Evolutionary conservation across 2,888 invertebrate genomes (phyloP), one percentile per base, ranked within the genome.

Genomic region (Eustalomyia histrio): DNA sequence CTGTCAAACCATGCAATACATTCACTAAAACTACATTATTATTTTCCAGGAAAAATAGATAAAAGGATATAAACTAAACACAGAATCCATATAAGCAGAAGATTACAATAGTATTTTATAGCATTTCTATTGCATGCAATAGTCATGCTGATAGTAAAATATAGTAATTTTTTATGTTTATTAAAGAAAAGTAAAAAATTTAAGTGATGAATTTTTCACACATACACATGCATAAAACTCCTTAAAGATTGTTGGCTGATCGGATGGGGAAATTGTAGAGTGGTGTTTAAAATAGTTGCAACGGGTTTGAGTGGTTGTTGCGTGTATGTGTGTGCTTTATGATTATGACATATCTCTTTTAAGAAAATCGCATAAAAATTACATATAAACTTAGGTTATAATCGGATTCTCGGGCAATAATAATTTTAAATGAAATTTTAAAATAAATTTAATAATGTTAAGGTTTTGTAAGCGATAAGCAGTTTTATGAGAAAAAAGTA

Each of bases 371-470:
- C 57, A 73, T 58, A 65, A 74, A 74, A 64, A 58, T 50, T 35
- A 35, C 73, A 65, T 65, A 74, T 64, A 74, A 52, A 74, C 18
- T 65, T 65, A 67, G 57, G 67, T 67, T 67, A 67, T 57, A 39
- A 35, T 55, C 55, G 43, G 67, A 57, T 58, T 55, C 17, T 35
- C 47, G 29, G 12, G 9, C 39, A 50, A 74, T 61, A 79, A 65
- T 61, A 39, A 53, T 69, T 78, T 50, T 14, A 39, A 72, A 53
- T 29, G 50, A 76, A 39, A 53, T 69, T 78, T 50, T 14, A 39
- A 72, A 53, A 17, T 57, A 76, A 72, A 61, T 72, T 78, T 67
- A 78, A 72, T 72, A 72, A 67, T 61, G 16, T 58, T 61, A 78
- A 78, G 60, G 64, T 53, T 72, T 72, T 78, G 67, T 47, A 72